Conservation (phyloP, 2,797 vertebrate species). For the Tokudaia muenninki region DNA sequence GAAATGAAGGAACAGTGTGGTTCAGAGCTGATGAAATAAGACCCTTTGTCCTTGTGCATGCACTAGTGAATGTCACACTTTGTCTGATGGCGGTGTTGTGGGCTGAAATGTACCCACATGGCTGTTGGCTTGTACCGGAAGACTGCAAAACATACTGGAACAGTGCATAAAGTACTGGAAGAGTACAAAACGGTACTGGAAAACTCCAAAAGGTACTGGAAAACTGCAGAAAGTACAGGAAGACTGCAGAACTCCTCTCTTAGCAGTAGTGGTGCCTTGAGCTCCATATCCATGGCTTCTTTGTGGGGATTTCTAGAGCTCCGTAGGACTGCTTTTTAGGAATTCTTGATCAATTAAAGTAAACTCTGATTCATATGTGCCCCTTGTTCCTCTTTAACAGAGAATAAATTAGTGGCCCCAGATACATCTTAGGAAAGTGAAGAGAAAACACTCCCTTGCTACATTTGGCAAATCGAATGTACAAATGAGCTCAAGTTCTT, state of each 20-base stretch:
- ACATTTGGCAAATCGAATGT: conserved; percentile 58
- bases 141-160: not conserved
- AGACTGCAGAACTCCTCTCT: not conserved
- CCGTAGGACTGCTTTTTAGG: not conserved
- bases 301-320: not conserved
- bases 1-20: fast-evolving
- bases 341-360: not conserved
- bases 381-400: conserved; percentile 61
- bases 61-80: not conserved
- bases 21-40: not conserved
- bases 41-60: not conserved
- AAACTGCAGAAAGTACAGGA: no score
- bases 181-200: no score
- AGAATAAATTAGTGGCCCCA: conserved; percentile 66
- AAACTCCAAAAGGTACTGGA: no score
- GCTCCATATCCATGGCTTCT: not conserved
- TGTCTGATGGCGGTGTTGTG: not conserved
- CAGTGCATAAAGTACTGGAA: not conserved
- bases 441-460: conserved; percentile 68
- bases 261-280: not conserved
- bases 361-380: not conserved
- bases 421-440: conserved; percentile 53
- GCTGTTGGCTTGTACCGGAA: not conserved
- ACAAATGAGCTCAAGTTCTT: conserved; percentile 60
- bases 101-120: not conserved